Evolutionary conservation across 2,113 vertebrate genomes (phyloP), one percentile per base, ranked within the genome.

Genomic region (Chamaea fasciata): DNA sequence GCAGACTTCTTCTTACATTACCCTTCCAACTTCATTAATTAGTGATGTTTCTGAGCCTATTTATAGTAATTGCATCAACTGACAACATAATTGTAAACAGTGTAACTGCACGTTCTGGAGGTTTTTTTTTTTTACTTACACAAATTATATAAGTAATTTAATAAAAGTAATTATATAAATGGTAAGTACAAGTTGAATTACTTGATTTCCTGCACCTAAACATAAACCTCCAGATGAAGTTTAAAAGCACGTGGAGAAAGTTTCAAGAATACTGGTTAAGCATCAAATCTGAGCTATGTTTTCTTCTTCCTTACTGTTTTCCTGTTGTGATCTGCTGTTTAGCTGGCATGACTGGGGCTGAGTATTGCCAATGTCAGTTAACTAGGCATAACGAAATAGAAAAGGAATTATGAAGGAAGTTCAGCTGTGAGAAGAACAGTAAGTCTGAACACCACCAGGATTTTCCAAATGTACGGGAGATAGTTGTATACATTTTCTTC

Each of bases 1-100:
- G 52, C 49, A 89, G 77, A 41, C 7, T 74, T 79, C 15, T 80
- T 89, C 96, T 95, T 96, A 81, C 60, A 59, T 97, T 94, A 94
- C 87, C 87, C 92, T 95, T 95, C 96, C 95, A 92, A 96, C 84
- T 97, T 96, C 95, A 97, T 97, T 97, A 96, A 98, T 97, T 97
- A 96, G 93, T 97, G 96, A 97, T 97, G 94, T 96, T 95, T 97
- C 95, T 95, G 91, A 97, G 90, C 93, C 96, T 98, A 95, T 92
- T 97, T 97, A 97, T 91, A 93, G 97, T 95, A 97, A 98, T 97
- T 97, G 96, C 96, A 97, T 91, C 94, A 97, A 97, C 96, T 94
- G 92, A 97, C 93, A 91, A 57, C 74, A 71, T 93, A 97, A 97
- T 97, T 97, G 96, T 97, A 97, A 98, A 97, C 64, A 97, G 86